These are phyloP conservation scores for Onychomys arenicola DNA, from an alignment of 2,797 vertebrate species.

Conservation along the genomic window DNA sequence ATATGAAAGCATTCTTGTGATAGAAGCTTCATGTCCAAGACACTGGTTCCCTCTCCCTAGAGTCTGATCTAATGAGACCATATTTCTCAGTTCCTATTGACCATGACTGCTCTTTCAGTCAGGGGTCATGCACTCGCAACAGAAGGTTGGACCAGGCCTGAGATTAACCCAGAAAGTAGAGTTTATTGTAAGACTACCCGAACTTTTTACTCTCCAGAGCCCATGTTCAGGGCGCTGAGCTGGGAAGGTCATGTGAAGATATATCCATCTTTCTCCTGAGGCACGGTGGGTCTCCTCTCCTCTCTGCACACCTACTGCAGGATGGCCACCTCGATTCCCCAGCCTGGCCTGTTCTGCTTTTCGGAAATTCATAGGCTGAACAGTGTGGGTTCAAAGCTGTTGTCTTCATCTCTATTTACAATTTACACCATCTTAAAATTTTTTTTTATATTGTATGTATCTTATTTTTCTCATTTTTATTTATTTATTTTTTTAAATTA, in stretches of 20 bases:
- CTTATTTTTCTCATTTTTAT: no score
- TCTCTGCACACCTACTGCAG: neutral
- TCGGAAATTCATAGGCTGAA: neutral
- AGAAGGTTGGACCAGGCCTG: slow-evolving; percentile 71
- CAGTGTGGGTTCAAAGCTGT: neutral
- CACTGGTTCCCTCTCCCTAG: slow-evolving; percentile 52
- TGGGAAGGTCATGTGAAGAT: neutral
- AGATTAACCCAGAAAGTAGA: slow-evolving; percentile 71
- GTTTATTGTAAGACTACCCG: slow-evolving; percentile 54
- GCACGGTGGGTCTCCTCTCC: neutral
- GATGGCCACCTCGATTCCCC: neutral
- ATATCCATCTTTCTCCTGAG: neutral
- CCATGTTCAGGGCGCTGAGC: neutral
- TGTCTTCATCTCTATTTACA: neutral
- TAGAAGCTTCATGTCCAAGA: slow-evolving; percentile 63
- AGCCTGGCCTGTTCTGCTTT: neutral
- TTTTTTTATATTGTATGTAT: neutral
- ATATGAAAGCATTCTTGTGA: slow-evolving; percentile 69
- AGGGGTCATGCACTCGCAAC: slow-evolving; percentile 75
- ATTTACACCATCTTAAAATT: neutral
- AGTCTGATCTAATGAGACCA: slow-evolving; percentile 71
- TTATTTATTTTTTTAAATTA: no score
- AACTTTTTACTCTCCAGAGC: slow-evolving; percentile 42
- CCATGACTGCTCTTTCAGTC: slow-evolving; percentile 75
- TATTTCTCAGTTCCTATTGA: slow-evolving; percentile 79